A percentile compares a stretch with the other conserved stretches of the same genome.
Evolutionary conservation across 1,140 invertebrate species (phyloP).

Genomic region (Trialeurodes vaporariorum): DNA sequence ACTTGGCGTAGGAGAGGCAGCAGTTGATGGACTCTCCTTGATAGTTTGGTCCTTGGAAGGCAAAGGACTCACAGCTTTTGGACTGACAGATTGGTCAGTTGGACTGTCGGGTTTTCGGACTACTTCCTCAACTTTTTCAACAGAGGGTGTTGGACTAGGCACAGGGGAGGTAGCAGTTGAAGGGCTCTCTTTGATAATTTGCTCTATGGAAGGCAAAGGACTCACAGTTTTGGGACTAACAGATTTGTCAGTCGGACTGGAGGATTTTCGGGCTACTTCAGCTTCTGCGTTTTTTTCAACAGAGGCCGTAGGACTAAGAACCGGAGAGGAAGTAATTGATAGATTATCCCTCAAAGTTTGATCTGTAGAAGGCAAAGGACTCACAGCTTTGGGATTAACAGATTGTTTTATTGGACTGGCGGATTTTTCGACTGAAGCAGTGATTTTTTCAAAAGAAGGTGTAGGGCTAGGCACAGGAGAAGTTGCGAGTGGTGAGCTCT

Average conservation of each 20-base stretch:
- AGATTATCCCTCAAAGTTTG: neutral
- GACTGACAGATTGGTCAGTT: neutral
- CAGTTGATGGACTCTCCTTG: neutral
- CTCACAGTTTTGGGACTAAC: conserved; percentile 8
- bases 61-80: neutral
- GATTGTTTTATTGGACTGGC: neutral
- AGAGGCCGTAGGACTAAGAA: too few relatives aligned
- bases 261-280: too few relatives aligned
- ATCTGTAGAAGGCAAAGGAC: neutral
- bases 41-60: neutral
- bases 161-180: too few relatives aligned
- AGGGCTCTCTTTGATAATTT: too few relatives aligned
- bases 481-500: too few relatives aligned
- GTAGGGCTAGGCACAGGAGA: too few relatives aligned
- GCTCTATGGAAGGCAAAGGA: conserved; percentile 13
- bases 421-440: neutral
- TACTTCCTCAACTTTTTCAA: neutral
- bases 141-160: too few relatives aligned
- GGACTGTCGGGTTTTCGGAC: neutral
- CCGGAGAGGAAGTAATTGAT: too few relatives aligned
- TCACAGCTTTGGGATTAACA: neutral
- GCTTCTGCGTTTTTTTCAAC: too few relatives aligned
- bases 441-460: neutral
- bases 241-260: too few relatives aligned
- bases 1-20: neutral